These are phyloP conservation scores for Urocynchramus pylzowi DNA, from an alignment of 2,113 vertebrate genomes.

Conservation along the genomic window DNA sequence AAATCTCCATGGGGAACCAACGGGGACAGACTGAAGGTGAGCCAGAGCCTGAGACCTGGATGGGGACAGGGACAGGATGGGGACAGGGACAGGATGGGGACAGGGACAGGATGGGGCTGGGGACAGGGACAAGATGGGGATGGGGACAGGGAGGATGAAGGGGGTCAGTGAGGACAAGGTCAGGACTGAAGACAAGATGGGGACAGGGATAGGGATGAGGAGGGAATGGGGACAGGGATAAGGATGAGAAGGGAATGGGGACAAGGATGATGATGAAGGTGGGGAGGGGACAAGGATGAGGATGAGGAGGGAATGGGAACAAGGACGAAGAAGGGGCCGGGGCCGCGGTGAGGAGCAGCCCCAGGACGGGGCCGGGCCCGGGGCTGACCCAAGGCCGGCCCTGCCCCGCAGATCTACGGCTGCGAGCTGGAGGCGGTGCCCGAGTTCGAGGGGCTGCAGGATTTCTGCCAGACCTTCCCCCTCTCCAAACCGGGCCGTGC, in stretches of 20 bases:
- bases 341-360: neutral
- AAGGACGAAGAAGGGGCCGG: neutral
- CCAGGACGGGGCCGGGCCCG: too few species aligned
- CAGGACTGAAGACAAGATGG: too few species aligned
- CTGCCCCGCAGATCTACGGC: conserved; percentile 61
- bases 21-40: conserved; percentile 65
- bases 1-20: neutral
- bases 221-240: neutral
- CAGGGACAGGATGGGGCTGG: too few species aligned
- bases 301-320: neutral
- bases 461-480: conserved; percentile 75
- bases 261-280: neutral
- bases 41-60: neutral
- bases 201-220: neutral
- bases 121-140: too few species aligned
- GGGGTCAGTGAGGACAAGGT: neutral
- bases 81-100: neutral
- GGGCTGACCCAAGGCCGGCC: neutral
- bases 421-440: conserved; percentile 71
- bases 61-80: neutral
- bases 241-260: too few species aligned
- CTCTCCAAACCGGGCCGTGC: conserved; percentile 29
- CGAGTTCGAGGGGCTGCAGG: conserved; percentile 70
- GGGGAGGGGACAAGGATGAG: neutral
- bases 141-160: neutral